Evolutionary conservation across 2,888 invertebrate genomes (phyloP), one percentile per base, ranked within the genome.

Genomic region (Corythucha ciliata): DNA sequence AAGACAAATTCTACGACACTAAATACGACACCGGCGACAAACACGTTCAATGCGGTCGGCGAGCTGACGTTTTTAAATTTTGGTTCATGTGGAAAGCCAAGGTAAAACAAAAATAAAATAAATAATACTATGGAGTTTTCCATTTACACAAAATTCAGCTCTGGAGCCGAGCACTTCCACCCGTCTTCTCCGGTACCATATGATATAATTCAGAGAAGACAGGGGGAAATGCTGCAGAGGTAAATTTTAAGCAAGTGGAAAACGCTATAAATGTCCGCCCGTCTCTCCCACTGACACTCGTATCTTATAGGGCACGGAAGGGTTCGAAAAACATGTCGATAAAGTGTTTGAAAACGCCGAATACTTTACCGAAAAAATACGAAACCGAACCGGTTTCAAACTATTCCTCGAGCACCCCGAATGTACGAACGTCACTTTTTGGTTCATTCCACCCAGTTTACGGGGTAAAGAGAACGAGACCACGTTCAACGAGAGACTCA

Each of bases 71-170:
- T 8, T 76, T 94, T 56, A 97, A 97, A 69, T 86, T 96, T 67
- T 97, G 96, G 96, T 83, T 92, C 65, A 92, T 93, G 90, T 96
- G 96, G 96, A 89, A 93, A 64, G 91, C 94, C 4, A 94, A 94
- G 69, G 76, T 74, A 50, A 48, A n/a, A n/a, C n/a, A n/a, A n/a
- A n/a, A n/a, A n/a, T n/a, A n/a, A n/a, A n/a, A n/a, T n/a, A n/a
- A n/a, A n/a, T n/a, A n/a, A n/a, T n/a, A n/a, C n/a, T n/a, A n/a
- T n/a, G n/a, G n/a, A n/a, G n/a, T n/a, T n/a, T n/a, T n/a, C n/a
- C n/a, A n/a, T n/a, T n/a, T n/a, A n/a, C n/a, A n/a, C n/a, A n/a
- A n/a, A n/a, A n/a, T n/a, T n/a, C n/a, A n/a, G n/a, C n/a, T n/a
- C n/a, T n/a, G n/a, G n/a, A n/a, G n/a, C n/a, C n/a, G n/a, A n/a